These are phyloP conservation scores for Myrmecophaga tridactyla DNA, from an alignment of 2,113 vertebrate genomes.

Conservation along the genomic window DNA sequence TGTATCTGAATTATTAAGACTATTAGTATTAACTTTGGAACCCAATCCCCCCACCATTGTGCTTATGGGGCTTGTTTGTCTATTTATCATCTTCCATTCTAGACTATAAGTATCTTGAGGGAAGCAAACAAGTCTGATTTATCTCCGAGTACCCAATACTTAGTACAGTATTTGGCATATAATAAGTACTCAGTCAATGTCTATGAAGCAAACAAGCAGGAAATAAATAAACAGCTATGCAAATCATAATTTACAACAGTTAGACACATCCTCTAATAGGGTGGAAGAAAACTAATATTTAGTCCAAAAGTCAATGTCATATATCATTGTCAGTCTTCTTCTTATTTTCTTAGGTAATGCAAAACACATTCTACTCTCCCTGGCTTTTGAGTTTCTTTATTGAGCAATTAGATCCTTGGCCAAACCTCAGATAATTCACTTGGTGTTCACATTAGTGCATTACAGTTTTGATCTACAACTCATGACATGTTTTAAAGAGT, in stretches of 20 bases:
- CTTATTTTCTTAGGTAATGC: not conserved
- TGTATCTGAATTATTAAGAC: not conserved
- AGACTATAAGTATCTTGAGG: not conserved
- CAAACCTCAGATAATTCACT: not conserved
- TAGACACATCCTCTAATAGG: not conserved
- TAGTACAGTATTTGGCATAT: not conserved
- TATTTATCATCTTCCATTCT: not conserved
- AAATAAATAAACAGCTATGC: not conserved
- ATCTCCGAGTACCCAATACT: not conserved
- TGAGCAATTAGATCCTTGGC: not conserved
- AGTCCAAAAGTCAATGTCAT: not conserved
- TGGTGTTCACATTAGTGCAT: not conserved
- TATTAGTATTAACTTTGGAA: not conserved
- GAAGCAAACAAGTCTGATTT: not conserved
- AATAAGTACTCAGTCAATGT: not conserved
- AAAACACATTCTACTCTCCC: not conserved
- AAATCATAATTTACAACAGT: not conserved
- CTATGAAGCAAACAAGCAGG: not conserved
- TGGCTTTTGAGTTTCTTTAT: not conserved
- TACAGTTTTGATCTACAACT: not conserved
- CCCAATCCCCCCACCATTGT: too few species aligned
- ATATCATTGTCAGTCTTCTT: not conserved
- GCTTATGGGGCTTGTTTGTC: not conserved
- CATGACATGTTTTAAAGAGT: not conserved
- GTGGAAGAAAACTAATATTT: not conserved